Conservation (phyloP, 2,888 invertebrate genomes). For the Callyntrura sp. region DNA sequence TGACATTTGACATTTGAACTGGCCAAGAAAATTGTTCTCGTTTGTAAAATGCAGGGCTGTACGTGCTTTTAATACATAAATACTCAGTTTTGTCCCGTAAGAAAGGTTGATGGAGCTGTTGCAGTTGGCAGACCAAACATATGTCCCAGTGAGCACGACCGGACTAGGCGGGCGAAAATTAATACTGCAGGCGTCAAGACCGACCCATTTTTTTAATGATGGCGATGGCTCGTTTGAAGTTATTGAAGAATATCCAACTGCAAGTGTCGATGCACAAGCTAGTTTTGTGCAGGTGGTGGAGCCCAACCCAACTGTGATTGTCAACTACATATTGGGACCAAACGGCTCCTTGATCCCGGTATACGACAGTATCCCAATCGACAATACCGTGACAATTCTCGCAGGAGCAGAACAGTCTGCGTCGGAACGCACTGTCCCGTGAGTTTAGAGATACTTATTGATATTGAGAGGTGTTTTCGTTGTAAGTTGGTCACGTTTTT, state of each 20-base stretch:
- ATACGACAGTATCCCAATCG: constrained; percentile 37
- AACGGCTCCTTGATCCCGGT: constrained; percentile 57
- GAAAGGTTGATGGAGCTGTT: constrained; percentile 41
- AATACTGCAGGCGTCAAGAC: neutral
- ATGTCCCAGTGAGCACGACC: neutral
- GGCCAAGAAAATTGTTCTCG: neutral
- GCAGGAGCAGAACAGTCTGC: neutral
- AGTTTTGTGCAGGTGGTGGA: constrained; percentile 40
- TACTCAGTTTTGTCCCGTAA: too few relatives aligned
- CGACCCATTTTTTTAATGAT: constrained; percentile 31
- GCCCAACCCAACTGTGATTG: constrained; percentile 4
- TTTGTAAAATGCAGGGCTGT: neutral
- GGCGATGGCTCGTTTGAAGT: constrained; percentile 18
- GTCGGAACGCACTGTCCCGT: constrained; percentile 39
- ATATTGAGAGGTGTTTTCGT: neutral
- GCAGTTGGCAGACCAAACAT: constrained; percentile 29
- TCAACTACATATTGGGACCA: constrained; percentile 41
- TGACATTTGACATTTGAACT: neutral
- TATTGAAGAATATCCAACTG: constrained; percentile 18
- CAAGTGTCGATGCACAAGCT: neutral
- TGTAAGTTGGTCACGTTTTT: too few relatives aligned
- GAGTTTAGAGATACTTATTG: neutral
- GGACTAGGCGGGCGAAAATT: neutral
- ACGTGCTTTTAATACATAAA: too few relatives aligned
- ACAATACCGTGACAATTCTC: constrained; percentile 33